Percentiles rank a stretch among this genome's conserved stretches.
Conservation (phyloP, 2,113 vertebrate species). For the Pedionomus torquatus region DNA sequence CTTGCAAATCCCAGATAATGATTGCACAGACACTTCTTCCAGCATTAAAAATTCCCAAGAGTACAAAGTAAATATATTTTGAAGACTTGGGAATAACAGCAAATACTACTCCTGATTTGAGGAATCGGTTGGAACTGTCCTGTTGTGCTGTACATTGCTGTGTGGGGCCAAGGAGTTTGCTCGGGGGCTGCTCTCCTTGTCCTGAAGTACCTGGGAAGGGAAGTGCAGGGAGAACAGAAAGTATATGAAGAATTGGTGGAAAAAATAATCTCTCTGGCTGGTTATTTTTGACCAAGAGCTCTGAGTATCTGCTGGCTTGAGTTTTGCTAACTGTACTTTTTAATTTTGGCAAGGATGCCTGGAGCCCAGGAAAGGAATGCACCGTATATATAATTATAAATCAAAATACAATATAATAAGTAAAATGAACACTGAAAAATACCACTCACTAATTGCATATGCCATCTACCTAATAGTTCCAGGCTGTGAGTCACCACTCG, state of each 20-base stretch:
- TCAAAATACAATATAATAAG: slow-evolving; percentile 63
- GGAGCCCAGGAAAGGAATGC: slow-evolving; percentile 16
- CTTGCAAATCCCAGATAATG: background rate
- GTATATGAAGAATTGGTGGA: background rate
- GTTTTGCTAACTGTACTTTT: slow-evolving; percentile 41
- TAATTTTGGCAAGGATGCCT: slow-evolving; percentile 33
- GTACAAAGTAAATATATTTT: background rate
- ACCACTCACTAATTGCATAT: slow-evolving; percentile 13
- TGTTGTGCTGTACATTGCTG: background rate
- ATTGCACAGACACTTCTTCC: background rate
- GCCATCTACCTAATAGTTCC: slow-evolving; percentile 51
- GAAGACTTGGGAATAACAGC: background rate
- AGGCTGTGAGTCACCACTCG: slow-evolving; percentile 49
- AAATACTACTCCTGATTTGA: background rate
- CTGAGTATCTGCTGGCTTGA: slow-evolving; percentile 15
- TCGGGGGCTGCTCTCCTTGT: background rate
- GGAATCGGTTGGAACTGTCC: background rate
- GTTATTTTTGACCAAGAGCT: slow-evolving; percentile 18
- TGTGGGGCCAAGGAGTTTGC: background rate
- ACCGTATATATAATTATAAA: slow-evolving; percentile 60
- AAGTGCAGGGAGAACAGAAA: background rate
- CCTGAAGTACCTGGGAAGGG: background rate
- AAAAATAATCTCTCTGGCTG: background rate
- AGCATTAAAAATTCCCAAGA: background rate
- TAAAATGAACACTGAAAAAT: slow-evolving; percentile 52